A percentile compares a stretch with the other conserved stretches of the same genome.
Conservation (phyloP, 2,113 vertebrate species). For the Pluvianellus socialis region DNA sequence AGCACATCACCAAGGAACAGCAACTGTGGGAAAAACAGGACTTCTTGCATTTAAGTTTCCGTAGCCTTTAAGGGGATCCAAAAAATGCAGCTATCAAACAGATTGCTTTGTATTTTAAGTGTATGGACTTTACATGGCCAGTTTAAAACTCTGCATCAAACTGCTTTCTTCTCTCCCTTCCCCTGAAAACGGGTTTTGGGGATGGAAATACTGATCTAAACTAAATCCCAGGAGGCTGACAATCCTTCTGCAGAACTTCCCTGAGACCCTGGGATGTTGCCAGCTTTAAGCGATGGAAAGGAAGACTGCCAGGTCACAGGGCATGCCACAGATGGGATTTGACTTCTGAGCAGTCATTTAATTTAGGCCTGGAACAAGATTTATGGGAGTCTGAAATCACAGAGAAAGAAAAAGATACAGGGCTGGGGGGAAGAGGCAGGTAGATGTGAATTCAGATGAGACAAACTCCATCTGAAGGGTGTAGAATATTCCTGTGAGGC, state of each 20-base stretch:
- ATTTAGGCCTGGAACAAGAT: conserved; percentile 53
- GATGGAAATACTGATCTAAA: conserved; percentile 53
- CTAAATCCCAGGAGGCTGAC: conserved; percentile 46
- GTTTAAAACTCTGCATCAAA: not conserved
- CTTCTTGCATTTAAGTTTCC: not conserved
- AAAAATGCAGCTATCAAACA: not conserved
- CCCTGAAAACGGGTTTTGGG: not conserved
- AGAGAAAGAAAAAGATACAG: not conserved
- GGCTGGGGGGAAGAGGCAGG: not conserved
- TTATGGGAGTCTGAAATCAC: conserved; percentile 22
- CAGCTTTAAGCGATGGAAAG: conserved; percentile 29
- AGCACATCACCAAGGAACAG: not conserved
- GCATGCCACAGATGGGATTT: conserved; percentile 59
- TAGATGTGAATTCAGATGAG: conserved; percentile 14
- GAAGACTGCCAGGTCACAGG: conserved; percentile 60
- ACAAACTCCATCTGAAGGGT: not conserved
- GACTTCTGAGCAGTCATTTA: conserved; percentile 40
- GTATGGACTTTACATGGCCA: not conserved
- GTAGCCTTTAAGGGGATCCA: not conserved
- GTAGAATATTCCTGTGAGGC: not conserved
- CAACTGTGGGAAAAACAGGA: not conserved
- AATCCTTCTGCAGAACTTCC: conserved; percentile 53
- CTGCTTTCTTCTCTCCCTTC: not conserved
- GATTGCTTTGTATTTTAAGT: not conserved
- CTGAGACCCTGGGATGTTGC: conserved; percentile 16